Percentiles rank a stretch among this genome's conserved stretches.
Evolutionary conservation across 2,797 vertebrate genomes (phyloP).

Genomic region (Mormyrops attenuatus): DNA sequence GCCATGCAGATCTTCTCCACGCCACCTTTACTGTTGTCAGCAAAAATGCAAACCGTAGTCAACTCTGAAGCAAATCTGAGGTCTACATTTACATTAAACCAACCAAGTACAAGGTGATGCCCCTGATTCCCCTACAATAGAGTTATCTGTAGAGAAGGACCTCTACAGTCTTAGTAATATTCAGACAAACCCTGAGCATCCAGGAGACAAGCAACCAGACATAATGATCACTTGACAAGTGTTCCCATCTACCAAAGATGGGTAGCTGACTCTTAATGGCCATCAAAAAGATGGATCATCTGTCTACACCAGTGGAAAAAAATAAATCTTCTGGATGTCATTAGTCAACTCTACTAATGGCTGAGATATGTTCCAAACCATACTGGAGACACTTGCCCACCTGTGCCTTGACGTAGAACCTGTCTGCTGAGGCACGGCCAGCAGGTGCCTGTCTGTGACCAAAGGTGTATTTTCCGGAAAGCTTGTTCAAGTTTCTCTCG

Average conservation of each 20-base stretch:
- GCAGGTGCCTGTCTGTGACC: neutral
- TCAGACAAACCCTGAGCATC: neutral
- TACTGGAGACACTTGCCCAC: neutral
- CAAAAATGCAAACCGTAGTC: neutral
- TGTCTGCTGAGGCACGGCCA: neutral
- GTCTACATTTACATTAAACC: neutral
- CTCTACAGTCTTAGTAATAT: neutral
- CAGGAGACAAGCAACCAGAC: neutral
- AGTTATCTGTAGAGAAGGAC: neutral
- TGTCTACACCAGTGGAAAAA: neutral
- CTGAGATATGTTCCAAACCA: neutral
- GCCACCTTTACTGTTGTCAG: neutral
- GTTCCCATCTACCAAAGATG: neutral
- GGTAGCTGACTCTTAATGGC: neutral
- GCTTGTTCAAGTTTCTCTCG: neutral
- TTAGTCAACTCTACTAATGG: neutral
- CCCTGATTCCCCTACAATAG: neutral
- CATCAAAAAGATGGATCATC: neutral
- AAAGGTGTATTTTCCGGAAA: neutral
- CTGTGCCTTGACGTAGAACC: neutral
- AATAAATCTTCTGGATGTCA: neutral
- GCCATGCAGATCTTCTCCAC: neutral
- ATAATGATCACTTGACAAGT: neutral
- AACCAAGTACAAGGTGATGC: neutral
- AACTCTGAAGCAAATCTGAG: neutral